Percentiles rank a stretch among this genome's conserved stretches.
Evolutionary conservation across 2,797 vertebrate genomes (phyloP).

Genomic region (Myotis findleyi): DNA sequence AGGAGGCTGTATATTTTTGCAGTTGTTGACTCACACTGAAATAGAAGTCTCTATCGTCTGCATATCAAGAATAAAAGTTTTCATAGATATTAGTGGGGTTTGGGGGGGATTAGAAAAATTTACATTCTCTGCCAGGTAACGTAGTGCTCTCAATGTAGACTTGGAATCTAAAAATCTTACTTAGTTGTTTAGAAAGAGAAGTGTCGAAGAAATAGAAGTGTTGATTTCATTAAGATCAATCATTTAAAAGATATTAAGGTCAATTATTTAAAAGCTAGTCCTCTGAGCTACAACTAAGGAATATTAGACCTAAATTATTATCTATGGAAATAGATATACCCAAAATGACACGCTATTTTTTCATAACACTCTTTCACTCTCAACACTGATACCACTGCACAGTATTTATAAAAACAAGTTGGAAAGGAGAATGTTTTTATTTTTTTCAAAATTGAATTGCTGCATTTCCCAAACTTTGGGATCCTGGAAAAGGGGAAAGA

Average conservation of each 20-base stretch:
- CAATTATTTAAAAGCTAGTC: conserved; percentile 63
- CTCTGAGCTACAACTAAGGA: conserved; percentile 65
- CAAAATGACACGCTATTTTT: conserved; percentile 44
- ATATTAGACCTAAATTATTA: conserved; percentile 47
- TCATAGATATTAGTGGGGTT: conserved; percentile 74
- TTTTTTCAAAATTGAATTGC: conserved; percentile 72
- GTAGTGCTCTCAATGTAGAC: conserved; percentile 69
- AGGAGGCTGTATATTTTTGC: conserved; percentile 92
- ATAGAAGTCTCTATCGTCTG: conserved; percentile 84
- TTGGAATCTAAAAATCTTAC: conserved; percentile 75
- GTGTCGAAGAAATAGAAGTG: conserved; percentile 47
- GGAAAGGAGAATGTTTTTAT: conserved; percentile 59
- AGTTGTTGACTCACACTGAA: conserved; percentile 86
- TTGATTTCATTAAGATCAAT: conserved; percentile 66
- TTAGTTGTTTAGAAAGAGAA: conserved; percentile 71
- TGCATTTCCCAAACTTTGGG: conserved; percentile 69
- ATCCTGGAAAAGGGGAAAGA: conserved; percentile 64
- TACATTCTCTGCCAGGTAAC: conserved; percentile 73
- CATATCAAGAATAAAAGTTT: conserved; percentile 83
- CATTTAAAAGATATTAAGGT: conserved; percentile 68
- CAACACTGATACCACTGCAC: conserved; percentile 24
- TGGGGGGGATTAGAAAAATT: conserved; percentile 80
- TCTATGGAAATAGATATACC: conserved; percentile 52
- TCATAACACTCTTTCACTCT: conserved; percentile 31
- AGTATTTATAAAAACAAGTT: conserved; percentile 75